Evolutionary conservation across 2,888 invertebrate genomes (phyloP).

Genomic region (Spilosoma lubricipeda): DNA sequence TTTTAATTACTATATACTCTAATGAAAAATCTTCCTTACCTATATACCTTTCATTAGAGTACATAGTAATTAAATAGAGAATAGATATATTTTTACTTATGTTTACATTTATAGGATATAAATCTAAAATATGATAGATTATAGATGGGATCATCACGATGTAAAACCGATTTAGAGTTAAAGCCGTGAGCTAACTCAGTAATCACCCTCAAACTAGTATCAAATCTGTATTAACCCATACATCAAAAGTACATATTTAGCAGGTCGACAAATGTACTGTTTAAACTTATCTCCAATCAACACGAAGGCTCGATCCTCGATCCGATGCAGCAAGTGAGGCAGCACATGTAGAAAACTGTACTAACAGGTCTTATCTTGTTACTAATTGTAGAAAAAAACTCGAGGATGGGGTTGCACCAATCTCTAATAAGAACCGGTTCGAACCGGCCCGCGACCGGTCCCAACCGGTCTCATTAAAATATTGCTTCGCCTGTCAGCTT

Average conservation of each 20-base stretch:
- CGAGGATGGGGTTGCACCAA: conserved; percentile 67
- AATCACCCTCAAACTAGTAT: conserved; percentile 23
- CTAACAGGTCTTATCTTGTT: conserved; percentile 40
- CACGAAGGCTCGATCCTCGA: conserved; percentile 24
- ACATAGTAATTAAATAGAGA: too few relatives aligned
- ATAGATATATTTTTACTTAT: background rate
- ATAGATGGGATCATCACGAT: conserved; percentile 23
- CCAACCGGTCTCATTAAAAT: conserved; percentile 60
- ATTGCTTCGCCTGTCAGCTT: conserved; percentile 59
- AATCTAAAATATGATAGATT: conserved; percentile 21
- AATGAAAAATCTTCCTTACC: too few relatives aligned
- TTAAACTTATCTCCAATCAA: conserved; percentile 30
- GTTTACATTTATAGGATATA: conserved; percentile 29
- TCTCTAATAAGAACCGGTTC: conserved; percentile 59
- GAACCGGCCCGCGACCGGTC: conserved; percentile 58
- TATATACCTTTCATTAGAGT: too few relatives aligned
- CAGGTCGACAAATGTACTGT: conserved; percentile 26
- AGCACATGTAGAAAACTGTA: conserved; percentile 46
- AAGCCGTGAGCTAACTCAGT: conserved; percentile 21
- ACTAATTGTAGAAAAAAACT: conserved; percentile 52
- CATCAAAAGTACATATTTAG: conserved; percentile 40
- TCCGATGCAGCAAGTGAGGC: conserved; percentile 28
- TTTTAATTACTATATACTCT: conserved; percentile 19
- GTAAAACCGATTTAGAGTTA: conserved; percentile 37
- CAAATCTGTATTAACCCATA: conserved; percentile 23